phyloP scores from a whole-genome alignment of 2,888 invertebrate species.

The Cheilosia impressa region DNA sequence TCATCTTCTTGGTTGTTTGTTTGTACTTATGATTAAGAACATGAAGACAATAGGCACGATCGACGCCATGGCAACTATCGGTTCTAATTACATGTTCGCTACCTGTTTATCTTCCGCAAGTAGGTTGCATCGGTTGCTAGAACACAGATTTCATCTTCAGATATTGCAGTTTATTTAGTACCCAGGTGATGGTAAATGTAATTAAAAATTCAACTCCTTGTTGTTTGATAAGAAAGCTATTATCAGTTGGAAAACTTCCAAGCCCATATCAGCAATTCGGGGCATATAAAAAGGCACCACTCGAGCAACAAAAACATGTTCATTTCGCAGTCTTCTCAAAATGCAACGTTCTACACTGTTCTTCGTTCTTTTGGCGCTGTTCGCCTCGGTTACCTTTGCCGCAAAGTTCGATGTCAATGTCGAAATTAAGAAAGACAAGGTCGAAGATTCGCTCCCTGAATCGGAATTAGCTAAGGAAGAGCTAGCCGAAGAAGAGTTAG shows the following conservation, averaged over 20 bases:
- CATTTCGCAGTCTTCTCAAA: conserved; percentile 23
- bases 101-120: conserved; percentile 2
- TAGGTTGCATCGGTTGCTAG: conserved; percentile 25
- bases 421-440: not conserved
- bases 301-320: not conserved
- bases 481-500: not conserved
- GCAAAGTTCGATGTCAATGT: not conserved
- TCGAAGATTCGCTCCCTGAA: not conserved
- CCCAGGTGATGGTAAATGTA: conserved; percentile 13
- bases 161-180: conserved; percentile 36
- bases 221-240: conserved; percentile 38
- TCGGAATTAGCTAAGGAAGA: not conserved
- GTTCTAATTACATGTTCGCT: conserved; percentile 15
- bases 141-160: conserved; percentile 27
- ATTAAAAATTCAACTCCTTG: conserved; percentile 51
- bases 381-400: conserved; percentile 27
- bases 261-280: conserved; percentile 5
- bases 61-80: not conserved
- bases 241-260: conserved; percentile 15
- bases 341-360: conserved; percentile 42
- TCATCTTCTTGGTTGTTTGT: not conserved
- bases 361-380: conserved; percentile 31
- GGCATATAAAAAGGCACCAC: conserved; percentile 36
- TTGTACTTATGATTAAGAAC: not conserved
- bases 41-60: not conserved